phyloP scores from a whole-genome alignment of 2,888 invertebrate species.

The Lycaena phlaeas region DNA sequence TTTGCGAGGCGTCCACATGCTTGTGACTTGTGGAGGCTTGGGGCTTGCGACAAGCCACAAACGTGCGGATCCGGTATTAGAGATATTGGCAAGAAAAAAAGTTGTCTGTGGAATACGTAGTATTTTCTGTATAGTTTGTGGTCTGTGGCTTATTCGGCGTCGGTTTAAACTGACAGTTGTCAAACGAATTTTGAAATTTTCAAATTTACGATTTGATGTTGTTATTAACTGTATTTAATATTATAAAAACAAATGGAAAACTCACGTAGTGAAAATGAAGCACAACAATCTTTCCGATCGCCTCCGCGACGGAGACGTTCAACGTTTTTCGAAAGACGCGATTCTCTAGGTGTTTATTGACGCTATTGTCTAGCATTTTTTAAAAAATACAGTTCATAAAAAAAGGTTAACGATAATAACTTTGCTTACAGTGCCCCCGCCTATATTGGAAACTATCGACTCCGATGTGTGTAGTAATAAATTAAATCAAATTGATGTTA shows the following conservation, averaged over 20 bases:
- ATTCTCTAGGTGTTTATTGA: constrained; percentile 39
- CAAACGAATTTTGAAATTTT: constrained; percentile 1
- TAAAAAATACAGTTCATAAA: too few species aligned
- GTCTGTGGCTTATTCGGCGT: neutral
- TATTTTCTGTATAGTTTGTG: too few species aligned
- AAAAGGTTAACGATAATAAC: neutral
- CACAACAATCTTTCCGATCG: constrained; percentile 41
- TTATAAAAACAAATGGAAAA: constrained; percentile 37
- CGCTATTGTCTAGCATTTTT: neutral
- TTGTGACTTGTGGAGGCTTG: too few species aligned
- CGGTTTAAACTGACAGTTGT: constrained; percentile 5
- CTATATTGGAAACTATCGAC: constrained; percentile 31
- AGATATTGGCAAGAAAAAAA: too few species aligned
- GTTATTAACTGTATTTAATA: neutral
- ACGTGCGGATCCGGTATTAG: too few species aligned
- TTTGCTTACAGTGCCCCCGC: constrained; percentile 38
- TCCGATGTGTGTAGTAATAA: constrained; percentile 24
- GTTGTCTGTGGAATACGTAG: too few species aligned
- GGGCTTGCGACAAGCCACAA: too few species aligned
- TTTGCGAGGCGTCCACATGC: too few species aligned
- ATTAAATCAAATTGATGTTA: constrained; percentile 25
- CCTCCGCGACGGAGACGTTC: constrained; percentile 57
- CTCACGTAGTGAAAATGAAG: constrained; percentile 36
- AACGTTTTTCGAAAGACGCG: constrained; percentile 57
- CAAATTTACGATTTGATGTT: neutral